phyloP scores from a whole-genome alignment of 1,140 invertebrate genomes.

The Drosophila lini region DNA sequence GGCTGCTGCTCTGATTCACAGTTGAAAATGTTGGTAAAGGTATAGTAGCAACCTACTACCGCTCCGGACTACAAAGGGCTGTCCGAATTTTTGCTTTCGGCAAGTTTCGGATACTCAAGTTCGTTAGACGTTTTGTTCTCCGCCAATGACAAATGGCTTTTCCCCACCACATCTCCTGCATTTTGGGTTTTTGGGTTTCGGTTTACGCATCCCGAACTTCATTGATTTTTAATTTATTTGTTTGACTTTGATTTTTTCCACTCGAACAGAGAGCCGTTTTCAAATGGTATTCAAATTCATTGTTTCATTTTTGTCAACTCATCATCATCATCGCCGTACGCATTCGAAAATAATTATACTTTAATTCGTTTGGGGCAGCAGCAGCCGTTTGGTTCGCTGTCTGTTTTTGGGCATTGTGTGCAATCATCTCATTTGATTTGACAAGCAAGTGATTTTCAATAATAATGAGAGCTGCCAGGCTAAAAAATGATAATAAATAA shows the following conservation, averaged over 20 bases:
- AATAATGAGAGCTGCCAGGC: slow-evolving; percentile 76
- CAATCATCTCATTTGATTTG: slow-evolving; percentile 84
- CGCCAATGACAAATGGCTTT: slow-evolving; percentile 78
- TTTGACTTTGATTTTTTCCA: slow-evolving; percentile 72
- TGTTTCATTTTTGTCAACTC: slow-evolving; percentile 60
- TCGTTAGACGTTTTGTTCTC: slow-evolving; percentile 81
- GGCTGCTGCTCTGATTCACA: slow-evolving; percentile 75
- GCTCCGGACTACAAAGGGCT: slow-evolving; percentile 63
- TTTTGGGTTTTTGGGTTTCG: slow-evolving; percentile 3
- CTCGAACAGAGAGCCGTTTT: slow-evolving; percentile 32
- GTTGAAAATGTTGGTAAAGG: slow-evolving; percentile 44
- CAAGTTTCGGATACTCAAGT: slow-evolving; percentile 40
- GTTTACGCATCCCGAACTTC: slow-evolving; percentile 47
- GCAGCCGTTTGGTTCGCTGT: slow-evolving; percentile 9
- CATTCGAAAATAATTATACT: slow-evolving; percentile 80
- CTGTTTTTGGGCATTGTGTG: slow-evolving; percentile 64
- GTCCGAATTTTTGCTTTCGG: slow-evolving; percentile 35
- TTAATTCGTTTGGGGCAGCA: slow-evolving; percentile 67
- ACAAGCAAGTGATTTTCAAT: slow-evolving; percentile 84
- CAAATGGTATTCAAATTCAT: slow-evolving; percentile 44
- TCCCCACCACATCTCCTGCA: slow-evolving; percentile 36
- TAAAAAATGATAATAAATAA: slow-evolving; percentile 41
- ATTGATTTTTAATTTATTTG: slow-evolving; percentile 82
- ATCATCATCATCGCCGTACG: slow-evolving; percentile 50
- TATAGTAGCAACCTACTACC: slow-evolving; percentile 43